Conservation (phyloP, 2,888 invertebrate genomes). For the Liopterus haemorrhoidalis region DNA sequence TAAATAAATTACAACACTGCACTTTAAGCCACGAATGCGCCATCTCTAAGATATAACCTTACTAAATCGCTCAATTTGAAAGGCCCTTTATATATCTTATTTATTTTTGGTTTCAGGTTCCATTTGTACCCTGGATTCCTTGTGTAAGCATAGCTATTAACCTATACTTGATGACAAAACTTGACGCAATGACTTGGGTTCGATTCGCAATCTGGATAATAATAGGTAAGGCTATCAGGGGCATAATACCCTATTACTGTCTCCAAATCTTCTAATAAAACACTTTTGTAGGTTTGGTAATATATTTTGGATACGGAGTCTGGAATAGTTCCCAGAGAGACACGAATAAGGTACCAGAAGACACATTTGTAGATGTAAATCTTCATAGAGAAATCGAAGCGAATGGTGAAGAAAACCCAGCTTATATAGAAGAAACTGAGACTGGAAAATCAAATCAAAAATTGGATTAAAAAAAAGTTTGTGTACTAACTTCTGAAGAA, state of each 20-base stretch:
- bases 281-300: conserved; percentile 55
- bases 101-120: conserved; percentile 61
- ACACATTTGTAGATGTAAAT: too few relatives aligned
- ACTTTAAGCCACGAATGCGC: too few relatives aligned
- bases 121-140: conserved; percentile 76
- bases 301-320: conserved; percentile 68
- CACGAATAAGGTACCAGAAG: conserved; percentile 9
- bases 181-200: conserved; percentile 74
- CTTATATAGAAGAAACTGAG: conserved; percentile 13
- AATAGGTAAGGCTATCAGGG: conserved; percentile 62
- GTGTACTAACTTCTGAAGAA: too few relatives aligned
- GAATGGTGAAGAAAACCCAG: conserved; percentile 15
- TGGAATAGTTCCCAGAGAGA: conserved; percentile 58
- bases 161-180: conserved; percentile 76
- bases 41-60: too few relatives aligned
- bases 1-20: too few relatives aligned
- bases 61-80: too few relatives aligned
- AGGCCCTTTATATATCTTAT: too few relatives aligned
- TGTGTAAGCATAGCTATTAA: conserved; percentile 76
- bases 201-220: conserved; percentile 73
- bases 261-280: conserved; percentile 9
- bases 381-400: too few relatives aligned
- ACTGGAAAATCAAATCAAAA: too few relatives aligned
- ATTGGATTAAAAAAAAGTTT: too few relatives aligned
- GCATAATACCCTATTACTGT: too few relatives aligned